A percentile compares a stretch with the other conserved stretches of the same genome.
These are phyloP conservation scores for Bombus cullumanus DNA, from an alignment of 1,140 invertebrate species.

Conservation along the genomic window DNA sequence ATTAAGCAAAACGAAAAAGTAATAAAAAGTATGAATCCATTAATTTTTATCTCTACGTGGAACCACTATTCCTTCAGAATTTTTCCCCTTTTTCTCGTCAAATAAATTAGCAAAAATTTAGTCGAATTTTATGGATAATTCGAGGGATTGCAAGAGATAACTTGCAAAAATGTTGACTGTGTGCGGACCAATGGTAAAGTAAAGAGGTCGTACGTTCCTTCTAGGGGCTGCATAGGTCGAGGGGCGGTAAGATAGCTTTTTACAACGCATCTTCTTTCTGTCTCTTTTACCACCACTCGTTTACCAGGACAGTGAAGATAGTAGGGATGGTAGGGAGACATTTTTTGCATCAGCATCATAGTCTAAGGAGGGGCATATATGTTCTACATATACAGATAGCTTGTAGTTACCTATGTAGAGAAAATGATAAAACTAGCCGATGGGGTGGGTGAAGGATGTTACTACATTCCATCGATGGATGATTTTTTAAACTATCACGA, in stretches of 20 bases:
- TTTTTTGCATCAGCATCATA: slow-evolving; percentile 56
- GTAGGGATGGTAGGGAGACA: slow-evolving; percentile 38
- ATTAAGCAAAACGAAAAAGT: not conserved
- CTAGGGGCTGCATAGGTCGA: slow-evolving; percentile 50
- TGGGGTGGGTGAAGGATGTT: not conserved
- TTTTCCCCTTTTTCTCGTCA: not conserved
- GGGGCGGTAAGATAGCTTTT: slow-evolving; percentile 62
- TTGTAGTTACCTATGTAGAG: slow-evolving; percentile 18
- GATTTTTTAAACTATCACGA: not conserved
- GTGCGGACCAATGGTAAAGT: slow-evolving; percentile 9
- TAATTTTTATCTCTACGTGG: not conserved
- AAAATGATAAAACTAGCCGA: slow-evolving; percentile 23
- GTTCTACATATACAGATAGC: slow-evolving; percentile 36
- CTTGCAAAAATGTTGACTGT: slow-evolving; percentile 57
- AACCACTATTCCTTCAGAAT: not conserved
- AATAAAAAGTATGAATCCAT: not conserved
- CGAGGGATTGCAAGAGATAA: not conserved
- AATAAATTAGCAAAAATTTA: not conserved
- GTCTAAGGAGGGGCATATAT: slow-evolving; percentile 58
- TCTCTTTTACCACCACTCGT: slow-evolving; percentile 25
- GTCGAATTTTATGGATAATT: slow-evolving; percentile 41
- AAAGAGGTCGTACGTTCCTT: slow-evolving; percentile 37
- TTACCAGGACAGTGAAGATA: slow-evolving; percentile 31
- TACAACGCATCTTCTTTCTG: slow-evolving; percentile 48
- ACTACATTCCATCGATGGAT: slow-evolving; percentile 3